phyloP scores from a whole-genome alignment of 2,797 vertebrate species.

The Carapus acus region DNA sequence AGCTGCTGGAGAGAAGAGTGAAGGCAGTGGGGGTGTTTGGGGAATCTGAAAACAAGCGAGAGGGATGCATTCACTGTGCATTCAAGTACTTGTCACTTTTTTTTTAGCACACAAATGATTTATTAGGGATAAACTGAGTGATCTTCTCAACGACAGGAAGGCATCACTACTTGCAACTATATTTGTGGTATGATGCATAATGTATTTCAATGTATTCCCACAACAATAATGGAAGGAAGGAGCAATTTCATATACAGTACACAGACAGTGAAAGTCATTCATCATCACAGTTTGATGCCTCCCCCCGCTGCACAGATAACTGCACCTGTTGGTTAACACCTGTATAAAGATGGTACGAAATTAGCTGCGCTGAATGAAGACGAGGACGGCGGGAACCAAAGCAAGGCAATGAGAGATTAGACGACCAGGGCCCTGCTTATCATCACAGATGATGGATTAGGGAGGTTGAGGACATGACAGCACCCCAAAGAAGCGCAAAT shows the following conservation, averaged over 20 bases:
- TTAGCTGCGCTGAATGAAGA: neutral
- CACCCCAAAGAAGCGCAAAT: neutral
- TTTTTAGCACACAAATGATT: too few species aligned
- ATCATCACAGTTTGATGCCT: neutral
- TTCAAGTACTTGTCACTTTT: neutral
- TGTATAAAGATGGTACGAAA: neutral
- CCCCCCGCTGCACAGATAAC: neutral
- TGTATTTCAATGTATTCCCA: neutral
- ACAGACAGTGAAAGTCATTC: neutral
- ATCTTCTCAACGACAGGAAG: too few species aligned
- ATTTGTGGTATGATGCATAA: neutral
- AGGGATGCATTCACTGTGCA: too few species aligned
- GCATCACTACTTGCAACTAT: too few species aligned
- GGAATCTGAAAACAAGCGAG: too few species aligned
- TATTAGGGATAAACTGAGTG: too few species aligned
- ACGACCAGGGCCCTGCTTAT: too few species aligned
- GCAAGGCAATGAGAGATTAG: too few species aligned
- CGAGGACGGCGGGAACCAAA: neutral
- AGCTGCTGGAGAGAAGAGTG: slow-evolving; percentile 41
- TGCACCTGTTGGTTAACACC: neutral
- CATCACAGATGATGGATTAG: neutral
- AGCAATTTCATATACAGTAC: neutral
- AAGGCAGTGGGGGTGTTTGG: neutral
- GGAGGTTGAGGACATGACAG: neutral
- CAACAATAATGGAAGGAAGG: neutral